Conservation (phyloP, 2,888 invertebrate species). For the Leistus spinibarbis region DNA sequence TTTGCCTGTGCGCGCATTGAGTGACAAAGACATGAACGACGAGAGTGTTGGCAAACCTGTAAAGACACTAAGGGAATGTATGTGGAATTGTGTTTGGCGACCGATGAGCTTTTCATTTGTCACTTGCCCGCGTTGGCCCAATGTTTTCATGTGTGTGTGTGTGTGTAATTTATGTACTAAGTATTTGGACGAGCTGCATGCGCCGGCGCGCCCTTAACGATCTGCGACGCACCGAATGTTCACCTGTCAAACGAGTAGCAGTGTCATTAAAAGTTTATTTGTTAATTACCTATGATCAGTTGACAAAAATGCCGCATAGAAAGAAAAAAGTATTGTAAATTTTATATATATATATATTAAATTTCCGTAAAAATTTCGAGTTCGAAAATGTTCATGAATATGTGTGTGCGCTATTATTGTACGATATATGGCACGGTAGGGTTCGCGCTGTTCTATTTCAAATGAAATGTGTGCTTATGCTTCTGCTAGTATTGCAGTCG, state of each 20-base stretch:
- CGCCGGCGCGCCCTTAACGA: constrained; percentile 15
- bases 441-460: constrained; percentile 17
- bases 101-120: constrained; percentile 28
- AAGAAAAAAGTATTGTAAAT: no score
- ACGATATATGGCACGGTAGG: not conserved
- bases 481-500: constrained; percentile 7
- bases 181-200: not conserved
- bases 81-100: not conserved
- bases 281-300: constrained; percentile 32
- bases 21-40: not conserved
- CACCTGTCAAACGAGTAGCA: constrained; percentile 34
- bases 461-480: constrained; percentile 33
- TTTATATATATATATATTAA: no score
- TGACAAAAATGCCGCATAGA: constrained; percentile 34
- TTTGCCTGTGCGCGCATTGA: not conserved
- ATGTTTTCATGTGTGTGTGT: not conserved
- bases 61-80: not conserved
- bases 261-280: constrained; percentile 35
- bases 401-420: not conserved
- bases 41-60: not conserved
- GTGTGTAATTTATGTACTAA: not conserved
- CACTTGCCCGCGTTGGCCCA: not conserved
- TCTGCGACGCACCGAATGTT: constrained; percentile 30
- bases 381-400: not conserved
- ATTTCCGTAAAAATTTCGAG: not conserved